A percentile compares a stretch with the other conserved stretches of the same genome.
Evolutionary conservation across 2,797 vertebrate genomes (phyloP).

Genomic region (Brotogeris chrysoptera): DNA sequence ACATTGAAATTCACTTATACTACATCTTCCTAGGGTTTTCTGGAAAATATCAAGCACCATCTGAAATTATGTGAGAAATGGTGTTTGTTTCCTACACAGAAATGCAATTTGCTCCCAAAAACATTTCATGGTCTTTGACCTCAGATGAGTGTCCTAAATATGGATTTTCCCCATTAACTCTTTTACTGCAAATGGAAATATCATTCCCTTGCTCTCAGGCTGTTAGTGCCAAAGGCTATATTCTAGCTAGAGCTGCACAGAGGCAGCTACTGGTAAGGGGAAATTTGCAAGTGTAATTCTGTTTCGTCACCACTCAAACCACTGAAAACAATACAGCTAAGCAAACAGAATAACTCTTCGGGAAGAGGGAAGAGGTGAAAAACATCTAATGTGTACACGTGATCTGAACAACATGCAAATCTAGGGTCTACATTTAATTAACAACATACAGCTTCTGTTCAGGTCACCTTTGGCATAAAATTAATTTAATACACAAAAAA

Average conservation of each 20-base stretch:
- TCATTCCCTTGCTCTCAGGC: not conserved
- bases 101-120: not conserved
- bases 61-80: not conserved
- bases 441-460: not conserved
- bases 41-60: not conserved
- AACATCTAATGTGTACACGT: accelerated
- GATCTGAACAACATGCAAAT: not conserved
- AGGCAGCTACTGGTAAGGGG: not conserved
- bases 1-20: not conserved
- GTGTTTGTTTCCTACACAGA: not conserved
- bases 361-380: not conserved
- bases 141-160: not conserved
- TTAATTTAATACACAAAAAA: not conserved
- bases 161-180: conserved; percentile 17
- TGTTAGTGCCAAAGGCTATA: conserved; percentile 13
- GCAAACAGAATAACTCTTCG: not conserved
- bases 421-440: not conserved
- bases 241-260: not conserved
- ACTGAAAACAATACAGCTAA: not conserved
- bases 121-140: not conserved
- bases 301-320: conserved; percentile 5
- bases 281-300: conserved; percentile 42
- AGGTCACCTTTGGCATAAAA: not conserved
- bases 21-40: not conserved
- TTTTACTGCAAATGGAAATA: conserved; percentile 25